Evolutionary conservation across 2,113 vertebrate genomes (phyloP).

Genomic region (Rhabdornis inornatus): DNA sequence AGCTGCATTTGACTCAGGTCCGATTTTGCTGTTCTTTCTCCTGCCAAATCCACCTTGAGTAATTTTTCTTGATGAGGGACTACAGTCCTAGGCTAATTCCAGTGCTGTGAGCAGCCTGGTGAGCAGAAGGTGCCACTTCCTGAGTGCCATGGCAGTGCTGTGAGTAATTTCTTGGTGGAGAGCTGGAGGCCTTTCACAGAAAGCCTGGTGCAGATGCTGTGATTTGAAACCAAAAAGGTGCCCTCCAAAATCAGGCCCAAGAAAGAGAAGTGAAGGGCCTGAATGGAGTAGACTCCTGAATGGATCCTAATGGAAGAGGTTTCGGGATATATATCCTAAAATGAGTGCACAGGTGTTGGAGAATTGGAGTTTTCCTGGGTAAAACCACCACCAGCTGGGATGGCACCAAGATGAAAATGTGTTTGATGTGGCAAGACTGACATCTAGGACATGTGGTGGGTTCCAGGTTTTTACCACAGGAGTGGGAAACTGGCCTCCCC

Average conservation of each 20-base stretch:
- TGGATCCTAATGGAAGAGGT: neutral
- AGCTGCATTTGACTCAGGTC: neutral
- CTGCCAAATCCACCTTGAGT: conserved; percentile 19
- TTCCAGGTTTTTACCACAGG: neutral
- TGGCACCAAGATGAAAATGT: neutral
- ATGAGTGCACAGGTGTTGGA: neutral
- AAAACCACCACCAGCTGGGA: neutral
- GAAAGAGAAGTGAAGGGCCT: neutral
- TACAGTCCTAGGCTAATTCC: neutral
- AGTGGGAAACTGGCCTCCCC: neutral
- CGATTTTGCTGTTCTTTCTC: neutral
- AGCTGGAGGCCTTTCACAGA: neutral
- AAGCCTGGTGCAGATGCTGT: neutral
- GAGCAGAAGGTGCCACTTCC: neutral
- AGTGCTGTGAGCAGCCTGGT: neutral
- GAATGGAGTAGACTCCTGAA: neutral
- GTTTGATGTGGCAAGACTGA: neutral
- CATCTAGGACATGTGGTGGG: neutral
- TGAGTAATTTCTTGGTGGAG: neutral
- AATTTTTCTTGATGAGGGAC: neutral
- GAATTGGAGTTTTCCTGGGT: neutral
- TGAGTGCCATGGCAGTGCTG: rapidly evolving
- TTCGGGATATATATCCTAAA: neutral
- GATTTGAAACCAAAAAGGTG: neutral
- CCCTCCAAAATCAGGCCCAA: neutral